These are phyloP conservation scores for Apis cerana DNA, from an alignment of 1,140 invertebrate genomes.

Conservation along the genomic window DNA sequence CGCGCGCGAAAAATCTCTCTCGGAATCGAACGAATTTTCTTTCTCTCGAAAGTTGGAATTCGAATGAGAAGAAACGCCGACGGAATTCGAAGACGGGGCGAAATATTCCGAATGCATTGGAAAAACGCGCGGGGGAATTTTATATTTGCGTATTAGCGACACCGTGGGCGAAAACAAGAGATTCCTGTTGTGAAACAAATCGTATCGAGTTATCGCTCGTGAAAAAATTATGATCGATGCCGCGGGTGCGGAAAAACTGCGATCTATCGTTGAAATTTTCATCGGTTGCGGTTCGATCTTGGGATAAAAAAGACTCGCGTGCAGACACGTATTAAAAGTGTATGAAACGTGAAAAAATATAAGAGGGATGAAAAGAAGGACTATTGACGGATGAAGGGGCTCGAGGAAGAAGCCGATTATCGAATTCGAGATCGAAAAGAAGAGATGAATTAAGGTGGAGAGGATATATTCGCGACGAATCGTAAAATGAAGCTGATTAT, in stretches of 20 bases:
- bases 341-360: not conserved
- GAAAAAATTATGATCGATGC: constrained; percentile 35
- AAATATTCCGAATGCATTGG: not conserved
- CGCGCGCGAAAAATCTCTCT: not conserved
- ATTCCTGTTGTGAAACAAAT: not conserved
- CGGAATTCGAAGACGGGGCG: not conserved
- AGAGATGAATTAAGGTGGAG: constrained; percentile 13
- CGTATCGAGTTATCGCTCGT: constrained; percentile 1
- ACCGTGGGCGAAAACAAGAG: not conserved
- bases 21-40: not conserved
- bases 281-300: not conserved
- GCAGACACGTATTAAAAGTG: not conserved
- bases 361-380: too few species aligned
- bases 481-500: constrained; percentile 13
- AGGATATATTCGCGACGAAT: not conserved
- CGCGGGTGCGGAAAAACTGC: constrained; percentile 5
- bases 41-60: not conserved
- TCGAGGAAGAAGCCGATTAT: not conserved
- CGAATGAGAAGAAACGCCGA: not conserved
- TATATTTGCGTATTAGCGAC: constrained; percentile 2
- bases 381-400: too few species aligned
- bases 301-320: not conserved
- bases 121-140: not conserved
- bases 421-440: not conserved
- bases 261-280: constrained; percentile 15